Conservation (phyloP, 2,113 vertebrate genomes). For the Nannobrachium achirus region DNA sequence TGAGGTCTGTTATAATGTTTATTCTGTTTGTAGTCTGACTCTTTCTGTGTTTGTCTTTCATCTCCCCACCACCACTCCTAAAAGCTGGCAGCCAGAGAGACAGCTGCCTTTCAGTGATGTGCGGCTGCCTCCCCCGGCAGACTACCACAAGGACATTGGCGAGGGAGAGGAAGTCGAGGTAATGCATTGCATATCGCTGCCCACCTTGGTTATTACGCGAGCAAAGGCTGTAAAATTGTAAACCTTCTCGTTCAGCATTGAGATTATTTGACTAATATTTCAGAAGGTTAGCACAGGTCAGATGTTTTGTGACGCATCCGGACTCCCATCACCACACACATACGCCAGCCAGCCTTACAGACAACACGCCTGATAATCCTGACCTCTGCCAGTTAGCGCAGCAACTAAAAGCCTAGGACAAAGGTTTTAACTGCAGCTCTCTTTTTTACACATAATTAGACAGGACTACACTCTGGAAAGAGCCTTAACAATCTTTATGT, state of each 20-base stretch:
- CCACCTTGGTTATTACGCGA: not conserved
- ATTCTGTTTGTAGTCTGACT: constrained; percentile 10
- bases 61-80: not conserved
- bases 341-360: not conserved
- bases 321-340: not conserved
- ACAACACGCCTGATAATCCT: not conserved
- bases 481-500: not conserved
- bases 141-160: constrained; percentile 88
- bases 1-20: not conserved
- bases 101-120: constrained; percentile 92
- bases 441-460: constrained; percentile 10
- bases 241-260: too few relatives aligned
- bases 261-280: not conserved
- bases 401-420: not conserved
- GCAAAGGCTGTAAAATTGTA: too few relatives aligned
- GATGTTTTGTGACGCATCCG: not conserved
- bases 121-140: constrained; percentile 87
- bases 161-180: constrained; percentile 95
- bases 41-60: constrained; percentile 19
- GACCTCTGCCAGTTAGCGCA: not conserved
- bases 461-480: not conserved
- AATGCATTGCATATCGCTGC: constrained; percentile 44
- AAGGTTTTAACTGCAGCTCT: constrained; percentile 1
- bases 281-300: not conserved
- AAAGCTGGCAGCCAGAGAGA: constrained; percentile 91